These are phyloP conservation scores for Anoplolepis gracilipes DNA, from an alignment of 1,140 invertebrate species.

Conservation along the genomic window DNA sequence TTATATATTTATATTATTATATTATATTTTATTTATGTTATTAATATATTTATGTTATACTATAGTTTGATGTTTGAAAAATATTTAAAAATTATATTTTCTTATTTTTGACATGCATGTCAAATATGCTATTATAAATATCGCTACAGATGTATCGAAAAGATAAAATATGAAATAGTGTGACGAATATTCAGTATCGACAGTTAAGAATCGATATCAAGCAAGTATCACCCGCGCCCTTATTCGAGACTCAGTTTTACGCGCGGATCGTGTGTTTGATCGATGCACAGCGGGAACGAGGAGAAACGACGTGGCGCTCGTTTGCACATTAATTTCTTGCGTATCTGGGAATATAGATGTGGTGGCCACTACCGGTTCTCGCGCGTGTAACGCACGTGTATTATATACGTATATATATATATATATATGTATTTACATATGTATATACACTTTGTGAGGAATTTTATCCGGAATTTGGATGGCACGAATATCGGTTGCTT, in stretches of 20 bases:
- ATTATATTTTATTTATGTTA: too few species aligned
- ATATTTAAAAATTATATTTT: too few species aligned
- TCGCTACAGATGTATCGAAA: background rate
- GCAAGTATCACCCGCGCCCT: background rate
- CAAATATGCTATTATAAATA: too few species aligned
- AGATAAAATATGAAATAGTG: background rate
- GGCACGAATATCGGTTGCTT: conserved; percentile 60
- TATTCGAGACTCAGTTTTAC: background rate
- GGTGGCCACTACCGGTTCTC: conserved; percentile 23
- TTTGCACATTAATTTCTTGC: conserved; percentile 52
- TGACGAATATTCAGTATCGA: conserved; percentile 1
- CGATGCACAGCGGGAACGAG: conserved; percentile 3
- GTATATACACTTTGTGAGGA: conserved; percentile 13
- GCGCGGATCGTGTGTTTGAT: conserved; percentile 43
- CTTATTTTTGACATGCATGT: too few species aligned
- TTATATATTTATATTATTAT: too few species aligned
- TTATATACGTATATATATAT: background rate
- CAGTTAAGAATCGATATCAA: background rate
- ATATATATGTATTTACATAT: background rate
- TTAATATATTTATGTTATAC: too few species aligned
- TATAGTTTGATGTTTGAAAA: too few species aligned
- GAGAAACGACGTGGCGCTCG: background rate
- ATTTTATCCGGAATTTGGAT: conserved; percentile 57
- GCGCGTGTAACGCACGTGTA: conserved; percentile 11
- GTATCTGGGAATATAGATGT: conserved; percentile 38